phyloP scores from a whole-genome alignment of 2,113 vertebrate genomes.

The Tachuris rubrigastra region DNA sequence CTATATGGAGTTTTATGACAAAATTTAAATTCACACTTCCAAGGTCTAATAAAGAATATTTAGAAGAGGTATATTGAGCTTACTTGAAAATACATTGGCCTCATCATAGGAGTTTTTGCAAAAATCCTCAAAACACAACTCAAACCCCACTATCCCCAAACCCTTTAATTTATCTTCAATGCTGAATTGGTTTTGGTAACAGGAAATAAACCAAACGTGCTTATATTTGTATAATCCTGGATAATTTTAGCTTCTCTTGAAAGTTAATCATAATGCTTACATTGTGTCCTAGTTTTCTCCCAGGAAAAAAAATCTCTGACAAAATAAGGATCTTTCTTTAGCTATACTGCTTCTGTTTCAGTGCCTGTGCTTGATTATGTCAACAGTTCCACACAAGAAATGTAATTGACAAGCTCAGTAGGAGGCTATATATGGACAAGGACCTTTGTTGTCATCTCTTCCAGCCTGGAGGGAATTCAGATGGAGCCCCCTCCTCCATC shows the following conservation, averaged over 20 bases:
- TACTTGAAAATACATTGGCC: not conserved
- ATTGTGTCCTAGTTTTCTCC: conserved; percentile 46
- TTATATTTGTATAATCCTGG: conserved; percentile 49
- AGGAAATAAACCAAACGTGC: not conserved
- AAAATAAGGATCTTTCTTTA: conserved; percentile 20
- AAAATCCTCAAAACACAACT: not conserved
- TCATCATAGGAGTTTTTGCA: not conserved
- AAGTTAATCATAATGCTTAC: conserved; percentile 1
- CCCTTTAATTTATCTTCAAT: not conserved
- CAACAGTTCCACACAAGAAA: not conserved
- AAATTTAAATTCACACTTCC: not conserved
- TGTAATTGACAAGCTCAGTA: not conserved
- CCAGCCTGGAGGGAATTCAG: not conserved
- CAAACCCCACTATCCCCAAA: not conserved
- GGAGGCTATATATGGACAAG: not conserved
- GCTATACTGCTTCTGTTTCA: not conserved
- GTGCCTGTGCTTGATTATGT: not conserved
- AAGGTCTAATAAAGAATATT: not conserved
- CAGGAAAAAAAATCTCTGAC: not conserved
- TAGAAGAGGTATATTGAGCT: not conserved
- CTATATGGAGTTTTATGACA: not conserved
- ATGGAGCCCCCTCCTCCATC: not conserved
- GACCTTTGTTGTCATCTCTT: not conserved
- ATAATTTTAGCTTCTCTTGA: conserved; percentile 49
- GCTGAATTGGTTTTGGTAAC: not conserved